A percentile compares a stretch with the other conserved stretches of the same genome.
phyloP scores from a whole-genome alignment of 2,797 vertebrate species.

The Linurgus olivaceus region DNA sequence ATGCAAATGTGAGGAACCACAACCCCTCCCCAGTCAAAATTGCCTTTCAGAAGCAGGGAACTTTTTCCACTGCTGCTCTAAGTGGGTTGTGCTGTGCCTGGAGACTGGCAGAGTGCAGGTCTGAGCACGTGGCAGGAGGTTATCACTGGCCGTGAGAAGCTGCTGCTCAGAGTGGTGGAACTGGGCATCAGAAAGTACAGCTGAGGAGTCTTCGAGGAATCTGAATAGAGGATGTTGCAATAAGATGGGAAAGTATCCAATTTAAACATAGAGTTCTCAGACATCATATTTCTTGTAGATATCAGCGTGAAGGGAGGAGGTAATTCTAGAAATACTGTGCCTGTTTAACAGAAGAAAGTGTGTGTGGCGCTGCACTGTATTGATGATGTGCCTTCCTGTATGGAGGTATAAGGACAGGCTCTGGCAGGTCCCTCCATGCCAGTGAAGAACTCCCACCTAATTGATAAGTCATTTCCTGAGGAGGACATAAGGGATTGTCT shows the following conservation, averaged over 20 bases:
- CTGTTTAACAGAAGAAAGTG: neutral
- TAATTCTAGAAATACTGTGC: neutral
- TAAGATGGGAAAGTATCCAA: neutral
- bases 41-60: neutral
- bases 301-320: neutral
- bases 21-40: neutral
- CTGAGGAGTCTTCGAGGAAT: neutral
- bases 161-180: neutral
- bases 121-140: neutral
- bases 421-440: neutral
- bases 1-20: neutral
- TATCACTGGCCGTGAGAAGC: neutral
- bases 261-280: neutral
- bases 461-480: neutral
- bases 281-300: neutral
- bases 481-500: neutral
- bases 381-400: rapidly evolving
- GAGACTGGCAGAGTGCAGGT: neutral
- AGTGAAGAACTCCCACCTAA: neutral
- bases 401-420: neutral
- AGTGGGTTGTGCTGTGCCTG: neutral
- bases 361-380: rapidly evolving
- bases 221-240: neutral
- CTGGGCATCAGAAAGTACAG: neutral
- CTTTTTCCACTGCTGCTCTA: neutral